Base-by-base conservation (phyloP, 2,888 invertebrate genomes). In the Megaustenia siamemsis region DNA sequence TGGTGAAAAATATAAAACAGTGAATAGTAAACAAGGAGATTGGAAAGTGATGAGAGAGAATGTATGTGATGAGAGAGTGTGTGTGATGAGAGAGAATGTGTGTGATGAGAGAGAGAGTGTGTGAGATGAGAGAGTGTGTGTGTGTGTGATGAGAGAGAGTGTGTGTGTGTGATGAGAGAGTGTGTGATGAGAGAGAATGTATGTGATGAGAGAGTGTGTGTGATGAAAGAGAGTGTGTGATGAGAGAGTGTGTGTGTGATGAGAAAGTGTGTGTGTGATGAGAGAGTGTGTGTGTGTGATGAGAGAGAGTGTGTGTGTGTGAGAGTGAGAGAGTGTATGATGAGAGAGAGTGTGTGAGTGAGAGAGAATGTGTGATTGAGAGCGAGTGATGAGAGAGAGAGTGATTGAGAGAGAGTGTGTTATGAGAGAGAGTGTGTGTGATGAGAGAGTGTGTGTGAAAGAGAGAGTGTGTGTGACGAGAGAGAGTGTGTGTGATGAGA, bases 41-140 rank as follows among this genome's bases (percentile, higher is more conserved):
- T 21, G 32, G 35, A 6, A 73, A 18, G 53, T n/a, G n/a, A 38
- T 49, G 45, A 63, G 76, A 75, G 71, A 81, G 71, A 49, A 38
- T 71, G 81, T 71, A 38, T 8, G 10, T 28, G 43, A 60, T 15
- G 60, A 60, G 60, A 60, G 60, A 68, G 53, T 78, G 21, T 38
- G 49, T 28, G 15, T 38, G 21, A 63, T n/a, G n/a, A n/a, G n/a
- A n/a, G n/a, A n/a, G n/a, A n/a, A n/a, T n/a, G n/a, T n/a, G n/a
- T n/a, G n/a, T n/a, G n/a, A n/a, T n/a, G n/a, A n/a, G n/a, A 82
- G 73, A 82, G 71, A 82, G 82, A 75, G 63, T 18, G 79, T 12
- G 63, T 12, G 79, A n/a, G n/a, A n/a, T n/a, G n/a, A n/a, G n/a
- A n/a, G n/a, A n/a, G n/a, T 12, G 28, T 6, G 77, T 4, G 38